Evolutionary conservation across 2,113 vertebrate genomes (phyloP).

Genomic region (Fregetta grallaria): DNA sequence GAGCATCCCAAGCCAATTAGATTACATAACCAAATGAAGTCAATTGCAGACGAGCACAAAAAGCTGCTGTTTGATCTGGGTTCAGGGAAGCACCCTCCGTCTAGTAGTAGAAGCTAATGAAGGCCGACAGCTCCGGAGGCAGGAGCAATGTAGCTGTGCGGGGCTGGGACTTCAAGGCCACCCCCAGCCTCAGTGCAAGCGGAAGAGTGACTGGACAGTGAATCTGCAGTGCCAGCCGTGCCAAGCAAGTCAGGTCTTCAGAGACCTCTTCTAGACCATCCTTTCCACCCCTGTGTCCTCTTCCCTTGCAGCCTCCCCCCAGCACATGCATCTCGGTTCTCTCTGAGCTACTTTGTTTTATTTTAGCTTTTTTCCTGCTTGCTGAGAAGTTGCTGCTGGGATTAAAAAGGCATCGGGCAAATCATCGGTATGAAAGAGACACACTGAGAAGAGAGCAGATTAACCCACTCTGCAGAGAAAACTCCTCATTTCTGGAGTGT

Average conservation of each 20-base stretch:
- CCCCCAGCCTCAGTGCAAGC: background rate
- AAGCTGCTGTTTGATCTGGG: background rate
- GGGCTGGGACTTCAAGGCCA: background rate
- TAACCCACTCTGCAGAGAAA: conserved; percentile 56
- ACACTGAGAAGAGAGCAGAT: conserved; percentile 20
- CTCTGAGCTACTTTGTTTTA: background rate
- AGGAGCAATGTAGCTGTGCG: background rate
- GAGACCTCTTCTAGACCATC: background rate
- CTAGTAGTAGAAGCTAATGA: background rate
- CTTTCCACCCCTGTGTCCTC: background rate
- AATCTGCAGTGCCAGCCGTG: background rate
- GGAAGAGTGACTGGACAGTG: background rate
- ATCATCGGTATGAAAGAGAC: conserved; percentile 5
- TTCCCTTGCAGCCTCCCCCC: background rate
- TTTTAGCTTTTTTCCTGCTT: background rate
- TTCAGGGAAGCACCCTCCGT: background rate
- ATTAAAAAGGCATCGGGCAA: conserved; percentile 37
- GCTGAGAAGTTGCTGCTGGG: background rate
- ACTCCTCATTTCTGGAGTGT: conserved; percentile 58
- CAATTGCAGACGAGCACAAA: background rate
- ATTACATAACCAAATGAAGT: background rate
- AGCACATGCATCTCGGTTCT: background rate
- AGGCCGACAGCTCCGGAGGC: background rate
- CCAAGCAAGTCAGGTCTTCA: background rate
- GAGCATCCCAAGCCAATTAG: background rate